Evolutionary conservation across 2,888 invertebrate genomes (phyloP), one percentile per base, ranked within the genome.

Genomic region (Leptura quadrifasciata): DNA sequence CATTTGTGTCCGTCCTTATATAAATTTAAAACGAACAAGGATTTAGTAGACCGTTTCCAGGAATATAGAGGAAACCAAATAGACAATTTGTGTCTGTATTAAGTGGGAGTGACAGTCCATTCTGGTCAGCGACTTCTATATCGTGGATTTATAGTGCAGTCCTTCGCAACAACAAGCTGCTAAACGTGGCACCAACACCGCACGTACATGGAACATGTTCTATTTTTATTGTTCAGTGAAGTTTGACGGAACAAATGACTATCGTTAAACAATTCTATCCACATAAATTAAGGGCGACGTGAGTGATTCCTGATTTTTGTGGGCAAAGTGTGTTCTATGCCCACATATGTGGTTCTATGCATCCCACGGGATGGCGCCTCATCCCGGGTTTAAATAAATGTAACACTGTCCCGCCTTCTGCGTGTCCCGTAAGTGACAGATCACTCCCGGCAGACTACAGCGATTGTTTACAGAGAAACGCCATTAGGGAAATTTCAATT

Each of bases 401-500:
- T 84, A 79, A 52, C 71, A 52, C 9, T 58, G 71, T 71, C 79
- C 85, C 86, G 86, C 87, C 87, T 87, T 86, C 86, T 84, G 81
- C 84, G 80, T 87, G 87, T 84, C 85, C 86, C 84, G 85, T 88
- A 89, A 89, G 88, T 89, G 89, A 89, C 86, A 84, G 88, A 89
- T 89, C 86, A 85, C 84, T 87, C 89, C 88, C 89, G 76, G 82
- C 84, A 85, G 87, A 84, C 85, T 81, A 79, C 81, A 77, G 82
- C 84, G 85, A 87, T 87, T 87, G 87, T 88, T 87, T 88, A 89
- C 89, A 89, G 86, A 87, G 88, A 86, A 89, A 89, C 84, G 86
- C 89, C 88, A 89, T 89, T 89, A 89, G 88, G 88, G 87, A 88
- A 86, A 88, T 89, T 89, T 89, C 89, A 89, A 89, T 89, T 88